A percentile compares a stretch with the other conserved stretches of the same genome.
phyloP scores from a whole-genome alignment of 2,797 vertebrate species.

The Acestrorhynchus altus region DNA sequence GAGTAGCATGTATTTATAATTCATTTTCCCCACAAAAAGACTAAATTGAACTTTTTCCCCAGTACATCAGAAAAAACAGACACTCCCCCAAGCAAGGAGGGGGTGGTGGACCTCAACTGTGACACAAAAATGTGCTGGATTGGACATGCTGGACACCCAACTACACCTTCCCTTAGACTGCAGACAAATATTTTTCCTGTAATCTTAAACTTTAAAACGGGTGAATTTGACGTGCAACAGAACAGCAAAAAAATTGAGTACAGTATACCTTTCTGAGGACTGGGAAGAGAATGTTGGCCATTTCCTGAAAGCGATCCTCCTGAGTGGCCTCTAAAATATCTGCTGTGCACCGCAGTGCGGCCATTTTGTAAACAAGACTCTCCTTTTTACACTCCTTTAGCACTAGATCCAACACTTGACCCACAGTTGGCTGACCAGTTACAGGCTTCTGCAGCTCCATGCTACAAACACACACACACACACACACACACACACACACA shows the following conservation, averaged over 20 bases:
- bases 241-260: background rate
- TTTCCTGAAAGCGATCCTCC: constrained; percentile 88
- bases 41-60: too few species aligned
- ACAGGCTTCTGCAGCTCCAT: constrained; percentile 84
- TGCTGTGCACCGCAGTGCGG: constrained; percentile 85
- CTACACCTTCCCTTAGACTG: too few species aligned
- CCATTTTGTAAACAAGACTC: constrained; percentile 90
- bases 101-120: too few species aligned
- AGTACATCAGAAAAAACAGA: too few species aligned
- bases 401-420: constrained; percentile 85
- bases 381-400: constrained; percentile 94
- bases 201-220: too few species aligned
- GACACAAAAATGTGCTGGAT: too few species aligned
- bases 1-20: too few species aligned
- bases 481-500: constrained; percentile 75
- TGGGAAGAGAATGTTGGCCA: constrained; percentile 89
- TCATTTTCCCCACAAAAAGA: too few species aligned
- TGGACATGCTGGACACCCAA: too few species aligned
- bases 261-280: constrained; percentile 90
- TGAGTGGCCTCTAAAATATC: constrained; percentile 86
- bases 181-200: too few species aligned
- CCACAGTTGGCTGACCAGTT: constrained; percentile 83
- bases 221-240: too few species aligned
- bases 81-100: too few species aligned
- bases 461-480: constrained; percentile 74